A percentile compares a stretch with the other conserved stretches of the same genome.
These are phyloP conservation scores for Lepidurus packardi DNA, from an alignment of 1,140 invertebrate species.

Conservation along the genomic window DNA sequence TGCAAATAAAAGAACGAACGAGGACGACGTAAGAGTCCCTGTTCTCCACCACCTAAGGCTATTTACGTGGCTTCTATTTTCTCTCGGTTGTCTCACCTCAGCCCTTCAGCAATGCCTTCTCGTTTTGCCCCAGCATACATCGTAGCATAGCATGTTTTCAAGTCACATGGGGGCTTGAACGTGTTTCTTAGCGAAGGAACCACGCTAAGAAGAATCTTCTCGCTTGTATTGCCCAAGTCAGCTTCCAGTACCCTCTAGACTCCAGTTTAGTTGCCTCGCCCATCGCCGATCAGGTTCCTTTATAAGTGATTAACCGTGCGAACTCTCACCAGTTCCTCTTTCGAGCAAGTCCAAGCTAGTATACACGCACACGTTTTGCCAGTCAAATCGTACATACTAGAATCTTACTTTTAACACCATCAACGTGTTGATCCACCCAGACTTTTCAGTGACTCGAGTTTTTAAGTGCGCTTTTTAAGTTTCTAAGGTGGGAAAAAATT, in stretches of 20 bases:
- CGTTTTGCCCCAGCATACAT: not conserved
- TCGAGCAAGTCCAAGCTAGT: not conserved
- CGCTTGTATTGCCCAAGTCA: not conserved
- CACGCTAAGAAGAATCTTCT: not conserved
- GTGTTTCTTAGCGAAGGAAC: not conserved
- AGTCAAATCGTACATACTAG: no score
- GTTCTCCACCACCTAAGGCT: not conserved
- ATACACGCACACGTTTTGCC: no score
- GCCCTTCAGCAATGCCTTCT: not conserved
- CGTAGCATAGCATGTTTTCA: not conserved
- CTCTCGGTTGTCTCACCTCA: conserved; percentile 13
- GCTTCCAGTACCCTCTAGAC: not conserved
- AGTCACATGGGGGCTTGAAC: not conserved
- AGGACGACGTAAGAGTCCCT: not conserved
- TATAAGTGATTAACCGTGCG: conserved; percentile 8
- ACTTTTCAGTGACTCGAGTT: no score
- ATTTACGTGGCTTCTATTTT: conserved; percentile 17
- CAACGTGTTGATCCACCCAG: no score
- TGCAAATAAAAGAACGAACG: not conserved
- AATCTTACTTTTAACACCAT: no score
- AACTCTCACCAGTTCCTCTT: not conserved
- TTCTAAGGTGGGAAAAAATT: no score
- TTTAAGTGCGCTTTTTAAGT: no score
- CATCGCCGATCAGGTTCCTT: conserved; percentile 1
- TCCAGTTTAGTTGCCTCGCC: not conserved